phyloP scores from a whole-genome alignment of 2,113 vertebrate species.

The Phoxinus phoxinus region DNA sequence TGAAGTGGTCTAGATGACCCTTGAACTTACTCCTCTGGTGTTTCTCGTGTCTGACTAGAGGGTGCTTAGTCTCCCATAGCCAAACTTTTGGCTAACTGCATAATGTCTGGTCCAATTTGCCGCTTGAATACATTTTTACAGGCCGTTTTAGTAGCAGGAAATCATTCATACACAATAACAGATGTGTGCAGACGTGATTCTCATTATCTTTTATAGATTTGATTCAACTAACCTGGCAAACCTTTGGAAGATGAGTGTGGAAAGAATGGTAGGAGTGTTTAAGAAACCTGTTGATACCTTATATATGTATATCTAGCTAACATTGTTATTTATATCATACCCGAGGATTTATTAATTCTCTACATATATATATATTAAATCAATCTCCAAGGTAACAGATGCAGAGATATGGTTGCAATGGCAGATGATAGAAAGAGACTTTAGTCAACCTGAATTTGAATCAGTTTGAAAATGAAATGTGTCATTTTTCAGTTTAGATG shows the following conservation, averaged over 20 bases:
- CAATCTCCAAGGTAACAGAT: neutral
- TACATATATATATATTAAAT: neutral
- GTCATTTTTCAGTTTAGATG: neutral
- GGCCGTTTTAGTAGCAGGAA: neutral
- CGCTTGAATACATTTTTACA: neutral
- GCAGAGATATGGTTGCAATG: neutral
- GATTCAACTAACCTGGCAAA: neutral
- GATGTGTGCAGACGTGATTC: neutral
- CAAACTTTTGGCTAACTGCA: neutral
- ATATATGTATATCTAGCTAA: neutral
- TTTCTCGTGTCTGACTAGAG: neutral
- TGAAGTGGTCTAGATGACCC: slow-evolving; percentile 12
- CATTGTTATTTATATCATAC: neutral
- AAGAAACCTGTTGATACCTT: neutral
- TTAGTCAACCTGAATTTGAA: neutral
- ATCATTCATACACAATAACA: neutral
- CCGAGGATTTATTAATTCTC: neutral
- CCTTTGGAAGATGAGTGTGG: neutral
- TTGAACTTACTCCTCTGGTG: neutral
- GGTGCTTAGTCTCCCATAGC: neutral
- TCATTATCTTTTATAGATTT: neutral
- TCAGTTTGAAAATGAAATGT: neutral
- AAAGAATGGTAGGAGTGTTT: neutral
- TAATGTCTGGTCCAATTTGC: neutral
- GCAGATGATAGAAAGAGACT: neutral